A percentile compares a stretch with the other conserved stretches of the same genome.
phyloP scores from a whole-genome alignment of 2,113 vertebrate genomes.

The Cyanoramphus novaezelandiae region DNA sequence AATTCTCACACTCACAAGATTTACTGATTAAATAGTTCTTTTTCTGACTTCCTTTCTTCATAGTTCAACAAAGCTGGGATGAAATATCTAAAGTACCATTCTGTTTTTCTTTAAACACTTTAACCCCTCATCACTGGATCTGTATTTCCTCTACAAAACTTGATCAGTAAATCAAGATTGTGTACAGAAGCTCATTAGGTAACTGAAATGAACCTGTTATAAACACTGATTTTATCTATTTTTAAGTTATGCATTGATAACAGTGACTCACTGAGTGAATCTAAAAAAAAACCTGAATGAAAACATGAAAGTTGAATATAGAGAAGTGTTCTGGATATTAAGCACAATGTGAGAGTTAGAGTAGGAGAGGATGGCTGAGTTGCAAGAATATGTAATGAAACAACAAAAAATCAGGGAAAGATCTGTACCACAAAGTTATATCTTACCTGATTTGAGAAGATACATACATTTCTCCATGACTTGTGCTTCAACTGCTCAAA shows the following conservation, averaged over 20 bases:
- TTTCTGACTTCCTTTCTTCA: background rate
- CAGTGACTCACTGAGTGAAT: background rate
- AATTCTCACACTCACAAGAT: background rate
- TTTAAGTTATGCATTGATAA: background rate
- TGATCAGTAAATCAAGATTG: background rate
- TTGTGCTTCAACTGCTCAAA: background rate
- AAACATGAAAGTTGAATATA: background rate
- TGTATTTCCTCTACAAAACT: background rate
- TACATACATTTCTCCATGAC: background rate
- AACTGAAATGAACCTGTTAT: background rate
- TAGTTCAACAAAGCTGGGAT: background rate
- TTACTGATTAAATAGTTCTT: background rate
- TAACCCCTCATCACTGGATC: background rate
- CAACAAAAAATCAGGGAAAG: background rate
- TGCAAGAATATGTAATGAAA: background rate
- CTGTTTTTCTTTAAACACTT: background rate
- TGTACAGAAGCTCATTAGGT: background rate
- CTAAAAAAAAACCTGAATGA: background rate
- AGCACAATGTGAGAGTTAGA: background rate
- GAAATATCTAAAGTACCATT: background rate
- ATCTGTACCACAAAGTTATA: background rate
- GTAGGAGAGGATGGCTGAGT: background rate
- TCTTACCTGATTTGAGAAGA: background rate
- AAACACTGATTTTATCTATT: background rate
- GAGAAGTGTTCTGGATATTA: background rate